Evolutionary conservation across 2,113 vertebrate species (phyloP).

Genomic region (Narcine bancroftii): DNA sequence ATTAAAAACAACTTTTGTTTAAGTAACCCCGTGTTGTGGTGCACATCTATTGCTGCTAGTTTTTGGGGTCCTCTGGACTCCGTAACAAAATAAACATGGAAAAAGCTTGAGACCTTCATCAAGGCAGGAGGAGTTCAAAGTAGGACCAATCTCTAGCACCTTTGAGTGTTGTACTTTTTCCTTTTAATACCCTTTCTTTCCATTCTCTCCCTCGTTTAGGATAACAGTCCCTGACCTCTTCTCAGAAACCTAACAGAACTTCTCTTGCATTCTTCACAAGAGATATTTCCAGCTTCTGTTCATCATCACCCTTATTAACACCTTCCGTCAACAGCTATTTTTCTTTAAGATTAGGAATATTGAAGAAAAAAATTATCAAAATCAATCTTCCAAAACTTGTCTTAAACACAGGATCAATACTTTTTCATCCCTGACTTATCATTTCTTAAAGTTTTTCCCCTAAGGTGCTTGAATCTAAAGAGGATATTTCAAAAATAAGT

Average conservation of each 20-base stretch:
- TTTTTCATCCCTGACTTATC: not conserved
- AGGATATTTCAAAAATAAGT: not conserved
- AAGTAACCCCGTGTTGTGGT: too few species aligned
- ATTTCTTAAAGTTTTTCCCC: not conserved
- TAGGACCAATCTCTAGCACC: too few species aligned
- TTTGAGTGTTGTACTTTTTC: too few species aligned
- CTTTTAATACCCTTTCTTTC: not conserved
- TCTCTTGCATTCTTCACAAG: not conserved
- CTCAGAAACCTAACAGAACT: not conserved
- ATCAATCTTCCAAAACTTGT: not conserved
- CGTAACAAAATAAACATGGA: too few species aligned
- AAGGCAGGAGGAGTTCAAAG: too few species aligned
- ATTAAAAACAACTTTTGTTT: too few species aligned
- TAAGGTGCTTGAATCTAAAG: not conserved
- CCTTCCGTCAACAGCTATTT: not conserved
- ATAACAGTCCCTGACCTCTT: not conserved
- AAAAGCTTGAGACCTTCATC: too few species aligned
- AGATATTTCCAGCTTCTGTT: not conserved
- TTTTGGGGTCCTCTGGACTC: too few species aligned
- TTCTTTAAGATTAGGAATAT: not conserved
- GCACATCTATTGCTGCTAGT: too few species aligned
- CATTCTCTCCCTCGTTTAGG: not conserved
- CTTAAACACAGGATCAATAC: not conserved
- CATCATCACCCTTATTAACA: not conserved
- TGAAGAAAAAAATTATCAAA: not conserved